Evolutionary conservation across 2,888 invertebrate species (phyloP).

Genomic region (Colletes collaris): DNA sequence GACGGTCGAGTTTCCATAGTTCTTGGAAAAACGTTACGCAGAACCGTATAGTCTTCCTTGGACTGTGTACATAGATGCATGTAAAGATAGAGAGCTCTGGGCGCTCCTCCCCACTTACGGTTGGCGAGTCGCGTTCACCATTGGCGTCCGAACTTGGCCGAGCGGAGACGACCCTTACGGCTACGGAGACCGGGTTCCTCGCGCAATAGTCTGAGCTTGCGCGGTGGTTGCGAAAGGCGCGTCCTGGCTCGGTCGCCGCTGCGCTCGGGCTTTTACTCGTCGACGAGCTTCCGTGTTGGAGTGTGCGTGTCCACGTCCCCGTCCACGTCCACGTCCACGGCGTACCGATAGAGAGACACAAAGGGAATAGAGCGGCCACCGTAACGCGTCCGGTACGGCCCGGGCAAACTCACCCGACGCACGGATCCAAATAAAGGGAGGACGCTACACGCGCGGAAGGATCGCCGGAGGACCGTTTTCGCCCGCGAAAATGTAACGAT

Average conservation of each 20-base stretch:
- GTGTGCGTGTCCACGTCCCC: conserved; percentile 48
- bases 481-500: conserved; percentile 51
- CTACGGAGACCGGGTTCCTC: conserved; percentile 11
- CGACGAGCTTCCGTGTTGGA: conserved; percentile 60
- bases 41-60: too few species aligned
- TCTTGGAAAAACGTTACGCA: too few species aligned
- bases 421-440: background rate
- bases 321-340: too few species aligned
- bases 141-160: conserved; percentile 35
- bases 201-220: conserved; percentile 69
- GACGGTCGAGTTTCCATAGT: too few species aligned
- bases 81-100: too few species aligned
- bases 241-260: conserved; percentile 61
- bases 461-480: background rate
- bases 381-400: conserved; percentile 12
- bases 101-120: too few species aligned
- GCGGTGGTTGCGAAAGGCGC: conserved; percentile 70
- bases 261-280: conserved; percentile 59
- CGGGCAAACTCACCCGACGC: background rate
- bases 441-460: background rate
- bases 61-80: too few species aligned
- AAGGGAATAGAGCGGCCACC: background rate
- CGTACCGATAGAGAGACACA: conserved; percentile 8
- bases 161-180: conserved; percentile 40
- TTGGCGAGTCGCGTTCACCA: conserved; percentile 16